These are phyloP conservation scores for Limonius californicus DNA, from an alignment of 1,140 invertebrate genomes.

Conservation along the genomic window DNA sequence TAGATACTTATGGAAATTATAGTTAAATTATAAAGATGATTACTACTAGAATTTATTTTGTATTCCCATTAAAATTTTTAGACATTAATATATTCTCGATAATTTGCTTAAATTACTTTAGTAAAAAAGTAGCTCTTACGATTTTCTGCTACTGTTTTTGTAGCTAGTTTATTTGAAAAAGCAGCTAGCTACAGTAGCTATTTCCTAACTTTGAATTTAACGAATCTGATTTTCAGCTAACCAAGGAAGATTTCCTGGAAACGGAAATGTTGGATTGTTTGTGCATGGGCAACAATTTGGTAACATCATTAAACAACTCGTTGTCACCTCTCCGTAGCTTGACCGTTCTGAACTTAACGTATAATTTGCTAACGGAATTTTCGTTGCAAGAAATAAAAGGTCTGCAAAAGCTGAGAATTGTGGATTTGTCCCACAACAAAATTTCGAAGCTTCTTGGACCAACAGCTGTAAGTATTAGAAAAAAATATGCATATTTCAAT, in stretches of 20 bases:
- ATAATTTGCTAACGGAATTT: constrained; percentile 71
- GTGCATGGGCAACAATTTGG: constrained; percentile 64
- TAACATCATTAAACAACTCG: constrained; percentile 68
- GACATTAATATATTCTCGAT: too few species aligned
- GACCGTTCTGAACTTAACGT: constrained; percentile 66
- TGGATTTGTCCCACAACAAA: constrained; percentile 73
- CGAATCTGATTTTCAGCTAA: constrained; percentile 52
- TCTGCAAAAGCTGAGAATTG: constrained; percentile 58
- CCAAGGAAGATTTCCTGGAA: constrained; percentile 70
- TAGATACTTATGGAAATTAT: too few species aligned
- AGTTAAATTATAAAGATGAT: too few species aligned
- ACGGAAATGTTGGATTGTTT: constrained; percentile 62
- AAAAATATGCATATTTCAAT: too few species aligned
- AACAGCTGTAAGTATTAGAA: constrained; percentile 56
- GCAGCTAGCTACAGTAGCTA: too few species aligned
- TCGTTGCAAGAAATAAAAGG: constrained; percentile 72
- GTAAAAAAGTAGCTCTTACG: too few species aligned
- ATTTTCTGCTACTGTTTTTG: too few species aligned
- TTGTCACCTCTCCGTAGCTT: constrained; percentile 64
- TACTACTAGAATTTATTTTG: too few species aligned
- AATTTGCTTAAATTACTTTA: too few species aligned
- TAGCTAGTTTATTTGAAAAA: too few species aligned
- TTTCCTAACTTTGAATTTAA: too few species aligned
- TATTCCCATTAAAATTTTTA: too few species aligned
- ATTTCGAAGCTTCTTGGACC: constrained; percentile 63